Evolutionary conservation across 2,888 invertebrate species (phyloP).

Genomic region (Chrysopilus asiliformis): DNA sequence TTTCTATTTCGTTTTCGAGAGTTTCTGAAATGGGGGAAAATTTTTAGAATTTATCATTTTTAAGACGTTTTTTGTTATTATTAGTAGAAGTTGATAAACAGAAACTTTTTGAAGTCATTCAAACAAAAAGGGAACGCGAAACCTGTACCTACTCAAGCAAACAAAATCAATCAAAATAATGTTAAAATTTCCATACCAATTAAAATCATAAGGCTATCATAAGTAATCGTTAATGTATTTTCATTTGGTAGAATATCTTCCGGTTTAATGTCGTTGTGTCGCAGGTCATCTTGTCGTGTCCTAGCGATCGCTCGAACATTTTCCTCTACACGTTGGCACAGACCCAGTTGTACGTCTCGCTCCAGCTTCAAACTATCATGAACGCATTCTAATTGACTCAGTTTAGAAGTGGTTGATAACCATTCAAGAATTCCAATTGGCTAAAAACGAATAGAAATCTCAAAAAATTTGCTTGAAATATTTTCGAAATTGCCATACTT

Average conservation of each 20-base stretch:
- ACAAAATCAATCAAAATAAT: not conserved
- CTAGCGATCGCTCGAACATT: conserved; percentile 59
- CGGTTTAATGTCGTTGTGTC: conserved; percentile 57
- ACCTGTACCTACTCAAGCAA: too few relatives aligned
- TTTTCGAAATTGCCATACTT: conserved; percentile 27
- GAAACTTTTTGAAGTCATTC: too few relatives aligned
- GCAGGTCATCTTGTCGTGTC: conserved; percentile 68
- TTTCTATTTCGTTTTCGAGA: conserved; percentile 66
- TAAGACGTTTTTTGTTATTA: too few relatives aligned
- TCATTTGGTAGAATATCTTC: conserved; percentile 71
- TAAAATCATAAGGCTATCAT: conserved; percentile 72
- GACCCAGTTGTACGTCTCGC: conserved; percentile 62
- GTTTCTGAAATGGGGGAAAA: conserved; percentile 44
- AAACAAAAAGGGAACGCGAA: too few relatives aligned
- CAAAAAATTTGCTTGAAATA: too few relatives aligned
- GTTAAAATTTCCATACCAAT: conserved; percentile 44
- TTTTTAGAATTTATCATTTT: not conserved
- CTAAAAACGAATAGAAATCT: conserved; percentile 14
- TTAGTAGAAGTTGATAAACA: too few relatives aligned
- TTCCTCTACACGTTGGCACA: conserved; percentile 51
- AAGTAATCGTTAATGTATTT: conserved; percentile 57
- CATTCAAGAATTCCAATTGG: conserved; percentile 76
- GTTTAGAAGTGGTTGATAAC: conserved; percentile 64
- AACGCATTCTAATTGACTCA: conserved; percentile 86
- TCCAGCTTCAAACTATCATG: conserved; percentile 88